A percentile compares a stretch with the other conserved stretches of the same genome.
Conservation (phyloP, 2,113 vertebrate species). For the Siniperca knerii region DNA sequence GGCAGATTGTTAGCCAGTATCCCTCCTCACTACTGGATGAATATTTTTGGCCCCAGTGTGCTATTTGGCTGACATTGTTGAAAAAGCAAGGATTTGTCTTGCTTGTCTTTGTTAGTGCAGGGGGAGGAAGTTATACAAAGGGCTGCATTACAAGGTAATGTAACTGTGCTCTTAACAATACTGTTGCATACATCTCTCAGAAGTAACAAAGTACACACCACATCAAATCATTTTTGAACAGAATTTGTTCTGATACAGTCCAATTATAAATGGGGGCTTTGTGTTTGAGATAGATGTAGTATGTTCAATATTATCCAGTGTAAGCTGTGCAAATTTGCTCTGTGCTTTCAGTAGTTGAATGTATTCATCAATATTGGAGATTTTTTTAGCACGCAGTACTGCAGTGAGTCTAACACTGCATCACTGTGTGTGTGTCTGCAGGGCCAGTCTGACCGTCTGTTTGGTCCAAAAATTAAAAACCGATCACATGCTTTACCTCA, state of each 20-base stretch:
- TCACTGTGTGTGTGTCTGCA: constrained; percentile 29
- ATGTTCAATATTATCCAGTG: constrained; percentile 2
- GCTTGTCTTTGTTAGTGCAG: constrained; percentile 21
- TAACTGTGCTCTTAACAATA: background rate
- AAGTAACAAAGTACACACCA: background rate
- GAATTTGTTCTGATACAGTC: constrained; percentile 7
- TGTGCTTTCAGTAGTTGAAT: constrained; percentile 11
- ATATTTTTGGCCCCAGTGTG: constrained; percentile 31
- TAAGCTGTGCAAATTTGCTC: background rate
- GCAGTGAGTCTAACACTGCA: constrained; percentile 11
- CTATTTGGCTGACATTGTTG: constrained; percentile 36
- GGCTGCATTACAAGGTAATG: background rate
- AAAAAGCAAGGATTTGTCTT: constrained; percentile 34
- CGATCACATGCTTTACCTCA: background rate
- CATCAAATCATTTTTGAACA: background rate
- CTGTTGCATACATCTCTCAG: background rate
- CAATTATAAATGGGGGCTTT: background rate
- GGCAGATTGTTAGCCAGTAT: constrained; percentile 40
- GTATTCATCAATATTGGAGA: background rate
- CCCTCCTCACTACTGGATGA: constrained; percentile 20
- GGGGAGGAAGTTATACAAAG: constrained; percentile 2
- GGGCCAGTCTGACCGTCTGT: constrained; percentile 31
- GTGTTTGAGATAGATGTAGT: background rate
- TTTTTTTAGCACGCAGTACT: constrained; percentile 3
- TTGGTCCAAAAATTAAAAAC: constrained; percentile 21